Evolutionary conservation across 2,888 invertebrate genomes (phyloP), one percentile per base, ranked within the genome.

Genomic region (Caradrina clavipalpis): DNA sequence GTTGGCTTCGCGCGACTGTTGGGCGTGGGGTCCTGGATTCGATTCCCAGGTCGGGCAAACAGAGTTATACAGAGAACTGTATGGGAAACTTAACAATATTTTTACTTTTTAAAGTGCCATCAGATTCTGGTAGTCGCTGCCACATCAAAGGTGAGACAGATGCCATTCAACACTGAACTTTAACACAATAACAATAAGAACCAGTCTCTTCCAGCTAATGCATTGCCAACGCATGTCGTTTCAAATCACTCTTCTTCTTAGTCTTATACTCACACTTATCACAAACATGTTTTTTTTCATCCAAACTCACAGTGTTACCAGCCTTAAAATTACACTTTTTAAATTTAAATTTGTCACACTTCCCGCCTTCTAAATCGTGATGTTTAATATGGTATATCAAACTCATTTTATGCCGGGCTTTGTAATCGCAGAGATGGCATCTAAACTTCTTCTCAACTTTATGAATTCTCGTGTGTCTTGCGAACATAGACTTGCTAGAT

Each of bases 371-470:
- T 0, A 51, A 22, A 0, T 83, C 78, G 15, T 95, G 95, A 0
- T 88, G 83, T 17, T 91, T 91, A 7, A 95, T 19, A 64, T 95
- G 95, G 55, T 93, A 94, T 0, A 92, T 78, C 0, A 95, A 22
- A 26, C 91, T 92, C 93, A 95, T 94, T 39, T 88, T 88, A 21
- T 94, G 93, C 0, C 87, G 87, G 0, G 95, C 93, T n/a, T 83
- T 85, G 31, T 91, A 95, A 0, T 86, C 86, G 26, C 95, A 95
- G 0, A 92, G n/a, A 0, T 91, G 89, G 5, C 95, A 95, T 22
- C 89, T 88, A 72, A 77, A 93, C 0, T 84, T 77, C 8, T 89
- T 91, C 0, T 92, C 91, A 0, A 87, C 89, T 6, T 81, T 82
- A 21, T 95, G 95, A 35, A 90, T 92, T n/a, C 86, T 76, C 10